Evolutionary conservation across 2,113 vertebrate species (phyloP).

Genomic region (Corythornis vintsioides): DNA sequence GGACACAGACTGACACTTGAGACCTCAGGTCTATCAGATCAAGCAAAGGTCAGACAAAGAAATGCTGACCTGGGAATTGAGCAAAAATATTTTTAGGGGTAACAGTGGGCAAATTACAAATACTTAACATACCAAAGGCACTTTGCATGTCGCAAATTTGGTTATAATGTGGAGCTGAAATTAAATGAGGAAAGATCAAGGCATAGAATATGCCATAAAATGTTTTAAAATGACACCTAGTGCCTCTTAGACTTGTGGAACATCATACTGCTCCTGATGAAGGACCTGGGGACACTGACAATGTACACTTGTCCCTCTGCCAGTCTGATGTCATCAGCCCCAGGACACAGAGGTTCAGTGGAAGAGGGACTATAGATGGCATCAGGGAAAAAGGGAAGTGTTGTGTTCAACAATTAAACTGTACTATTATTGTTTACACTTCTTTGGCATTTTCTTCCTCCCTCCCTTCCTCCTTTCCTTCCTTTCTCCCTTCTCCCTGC

Average conservation of each 20-base stretch:
- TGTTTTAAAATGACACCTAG: background rate
- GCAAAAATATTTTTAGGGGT: background rate
- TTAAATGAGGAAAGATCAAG: background rate
- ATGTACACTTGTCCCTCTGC: background rate
- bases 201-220: background rate
- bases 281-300: background rate
- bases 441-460: background rate
- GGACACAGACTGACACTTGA: background rate
- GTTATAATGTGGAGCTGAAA: background rate
- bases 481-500: background rate
- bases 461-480: no score
- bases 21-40: background rate
- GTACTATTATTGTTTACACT: background rate
- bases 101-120: background rate
- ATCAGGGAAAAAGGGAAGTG: background rate
- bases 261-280: rapidly evolving
- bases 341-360: background rate
- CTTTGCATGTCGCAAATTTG: background rate
- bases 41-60: background rate
- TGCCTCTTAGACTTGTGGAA: background rate
- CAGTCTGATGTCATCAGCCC: background rate
- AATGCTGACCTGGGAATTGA: background rate
- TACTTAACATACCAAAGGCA: background rate
- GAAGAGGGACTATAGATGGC: background rate
- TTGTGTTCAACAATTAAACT: background rate